Evolutionary conservation across 2,113 vertebrate genomes (phyloP), one percentile per base, ranked within the genome.

Genomic region (Gallinago media): DNA sequence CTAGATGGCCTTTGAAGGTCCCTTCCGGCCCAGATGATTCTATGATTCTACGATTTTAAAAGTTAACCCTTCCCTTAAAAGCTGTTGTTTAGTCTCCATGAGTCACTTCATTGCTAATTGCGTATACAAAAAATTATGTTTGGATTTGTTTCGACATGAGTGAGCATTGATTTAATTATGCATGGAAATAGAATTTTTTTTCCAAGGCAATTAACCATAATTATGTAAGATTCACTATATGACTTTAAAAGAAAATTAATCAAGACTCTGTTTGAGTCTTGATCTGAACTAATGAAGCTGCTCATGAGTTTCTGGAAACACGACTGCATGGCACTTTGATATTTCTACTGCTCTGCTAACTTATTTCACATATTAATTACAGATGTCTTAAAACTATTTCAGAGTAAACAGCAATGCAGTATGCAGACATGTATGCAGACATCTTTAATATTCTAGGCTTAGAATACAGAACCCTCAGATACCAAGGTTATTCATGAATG

Each of bases 151-250:
- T 89, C 0, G 0, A 85, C 52, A 23, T 74, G 89, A 96, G 13
- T 55, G 59, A 84, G 14, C 71, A 91, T 80, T 91, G 65, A 78
- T 76, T 96, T 91, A 95, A 87, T 95, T 70, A 77, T 52, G 23
- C 31, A 46, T 82, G 22, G 66, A 88, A 81, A 63, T 40, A 81
- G 47, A 67, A 66, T 63, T 65, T 68, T 32, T 92, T 92, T 96
- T 42, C 65, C 87, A 77, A 91, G 49, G 56, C 73, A 83, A 81
- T 91, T 92, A 92, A 55, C 73, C 16, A 42, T 77, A 59, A 47
- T 52, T 81, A 68, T 56, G 34, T 81, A 32, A 87, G 83, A 68
- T 68, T 94, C 61, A 68, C 12, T 82, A 5, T 70, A 70, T 62
- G 71, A 49, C 46, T 72, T 42, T 52, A 21, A 13, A 44, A 56